These are phyloP conservation scores for Cataglyphis rosenhaueri DNA, from an alignment of 2,888 invertebrate species.

Conservation along the genomic window DNA sequence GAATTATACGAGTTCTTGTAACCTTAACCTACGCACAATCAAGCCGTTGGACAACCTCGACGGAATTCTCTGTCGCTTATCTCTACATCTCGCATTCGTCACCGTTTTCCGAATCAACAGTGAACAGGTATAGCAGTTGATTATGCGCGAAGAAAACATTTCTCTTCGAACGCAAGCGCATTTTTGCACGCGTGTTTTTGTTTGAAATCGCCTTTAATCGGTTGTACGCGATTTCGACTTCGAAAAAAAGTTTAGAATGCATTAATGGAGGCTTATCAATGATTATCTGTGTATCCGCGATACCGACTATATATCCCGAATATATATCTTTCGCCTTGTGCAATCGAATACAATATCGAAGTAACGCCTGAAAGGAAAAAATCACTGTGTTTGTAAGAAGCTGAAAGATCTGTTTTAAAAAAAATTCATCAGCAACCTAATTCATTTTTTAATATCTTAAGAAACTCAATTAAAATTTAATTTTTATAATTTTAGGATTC, in stretches of 20 bases:
- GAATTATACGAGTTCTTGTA: slow-evolving; percentile 70
- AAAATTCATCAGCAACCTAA: background rate
- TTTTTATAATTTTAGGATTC: background rate
- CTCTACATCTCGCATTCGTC: slow-evolving; percentile 13
- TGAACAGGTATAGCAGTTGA: background rate
- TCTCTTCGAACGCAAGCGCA: background rate
- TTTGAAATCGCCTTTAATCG: background rate
- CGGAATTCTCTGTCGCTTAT: slow-evolving; percentile 5
- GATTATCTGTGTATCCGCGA: background rate
- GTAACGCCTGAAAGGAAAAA: slow-evolving; percentile 2
- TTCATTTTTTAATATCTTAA: background rate
- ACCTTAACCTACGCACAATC: slow-evolving; percentile 62
- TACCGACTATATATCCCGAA: background rate
- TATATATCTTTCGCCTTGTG: background rate
- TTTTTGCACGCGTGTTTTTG: background rate
- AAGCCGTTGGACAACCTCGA: slow-evolving; percentile 29
- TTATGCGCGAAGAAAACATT: background rate
- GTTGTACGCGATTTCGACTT: background rate
- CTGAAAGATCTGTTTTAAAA: background rate
- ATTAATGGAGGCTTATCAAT: background rate
- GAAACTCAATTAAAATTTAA: background rate
- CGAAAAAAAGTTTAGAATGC: background rate
- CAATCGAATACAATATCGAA: background rate
- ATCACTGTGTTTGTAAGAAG: background rate
- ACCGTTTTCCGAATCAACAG: background rate